A percentile compares a stretch with the other conserved stretches of the same genome.
Conservation (phyloP, 2,113 vertebrate species). For the Rhinoderma darwinii region DNA sequence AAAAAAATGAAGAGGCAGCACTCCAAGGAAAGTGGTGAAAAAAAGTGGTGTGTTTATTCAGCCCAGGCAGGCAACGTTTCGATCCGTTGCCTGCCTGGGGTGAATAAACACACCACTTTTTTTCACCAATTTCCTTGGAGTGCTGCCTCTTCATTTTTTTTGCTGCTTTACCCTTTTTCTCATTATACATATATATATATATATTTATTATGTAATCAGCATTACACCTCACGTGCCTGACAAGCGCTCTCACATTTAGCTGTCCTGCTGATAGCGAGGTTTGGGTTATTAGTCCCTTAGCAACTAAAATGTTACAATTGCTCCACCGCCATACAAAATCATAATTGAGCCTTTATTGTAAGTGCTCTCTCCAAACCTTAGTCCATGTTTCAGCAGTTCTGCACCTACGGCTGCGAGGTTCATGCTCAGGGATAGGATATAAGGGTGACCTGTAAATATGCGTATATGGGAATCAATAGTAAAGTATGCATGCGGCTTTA, state of each 20-base stretch:
- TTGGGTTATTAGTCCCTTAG: slow-evolving; percentile 25
- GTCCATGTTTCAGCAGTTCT: slow-evolving; percentile 30
- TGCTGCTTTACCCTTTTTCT: too few relatives aligned
- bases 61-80: too few relatives aligned
- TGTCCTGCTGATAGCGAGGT: neutral
- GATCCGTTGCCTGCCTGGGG: too few relatives aligned
- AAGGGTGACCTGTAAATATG: neutral
- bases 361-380: neutral
- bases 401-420: neutral
- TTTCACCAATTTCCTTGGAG: too few relatives aligned
- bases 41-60: too few relatives aligned
- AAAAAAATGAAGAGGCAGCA: too few relatives aligned
- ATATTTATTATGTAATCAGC: neutral
- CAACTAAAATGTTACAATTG: slow-evolving; percentile 17
- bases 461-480: neutral
- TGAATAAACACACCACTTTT: too few relatives aligned
- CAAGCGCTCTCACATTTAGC: neutral
- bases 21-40: too few relatives aligned
- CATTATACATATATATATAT: neutral
- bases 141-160: too few relatives aligned
- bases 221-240: neutral
- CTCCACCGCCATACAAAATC: neutral
- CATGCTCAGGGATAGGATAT: neutral
- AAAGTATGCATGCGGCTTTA: neutral
- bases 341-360: slow-evolving; percentile 5